Evolutionary conservation across 2,888 invertebrate species (phyloP).

Genomic region (Acrobasis consociella): DNA sequence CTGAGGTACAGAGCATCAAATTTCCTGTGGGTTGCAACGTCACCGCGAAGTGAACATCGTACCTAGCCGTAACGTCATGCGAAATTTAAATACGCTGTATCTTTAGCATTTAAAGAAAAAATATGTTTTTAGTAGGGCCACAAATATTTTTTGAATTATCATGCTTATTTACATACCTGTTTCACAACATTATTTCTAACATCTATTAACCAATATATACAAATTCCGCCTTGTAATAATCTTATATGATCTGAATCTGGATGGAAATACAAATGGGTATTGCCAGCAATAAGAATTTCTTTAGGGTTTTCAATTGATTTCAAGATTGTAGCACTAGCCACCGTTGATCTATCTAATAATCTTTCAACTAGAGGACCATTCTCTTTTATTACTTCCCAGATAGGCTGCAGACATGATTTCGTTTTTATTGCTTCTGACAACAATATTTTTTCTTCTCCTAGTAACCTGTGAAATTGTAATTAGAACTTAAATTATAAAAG

Average conservation of each 20-base stretch:
- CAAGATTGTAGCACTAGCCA: slow-evolving; percentile 84
- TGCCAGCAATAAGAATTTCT: slow-evolving; percentile 87
- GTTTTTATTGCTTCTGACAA: slow-evolving; percentile 83
- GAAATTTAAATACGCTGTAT: no score
- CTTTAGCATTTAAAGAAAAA: no score
- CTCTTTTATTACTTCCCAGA: slow-evolving; percentile 84
- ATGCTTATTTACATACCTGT: slow-evolving; percentile 48
- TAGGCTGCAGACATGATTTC: slow-evolving; percentile 74
- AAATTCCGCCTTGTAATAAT: slow-evolving; percentile 90
- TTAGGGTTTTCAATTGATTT: slow-evolving; percentile 80
- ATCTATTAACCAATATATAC: slow-evolving; percentile 86
- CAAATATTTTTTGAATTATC: no score
- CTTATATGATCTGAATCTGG: slow-evolving; percentile 95
- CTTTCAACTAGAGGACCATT: slow-evolving; percentile 83
- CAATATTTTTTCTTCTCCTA: slow-evolving; percentile 80
- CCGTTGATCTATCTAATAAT: slow-evolving; percentile 86
- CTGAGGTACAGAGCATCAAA: no score
- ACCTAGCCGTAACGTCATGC: no score
- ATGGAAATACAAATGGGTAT: slow-evolving; percentile 97
- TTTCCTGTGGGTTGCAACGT: no score
- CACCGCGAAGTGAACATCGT: no score
- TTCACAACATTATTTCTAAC: slow-evolving; percentile 65
- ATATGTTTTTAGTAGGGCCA: no score
- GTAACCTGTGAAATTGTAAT: slow-evolving; percentile 55
- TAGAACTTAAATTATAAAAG: slow-evolving; percentile 10